A percentile compares a stretch with the other conserved stretches of the same genome.
Conservation (phyloP, 2,888 invertebrate genomes). For the Sminthurides aquaticus region DNA sequence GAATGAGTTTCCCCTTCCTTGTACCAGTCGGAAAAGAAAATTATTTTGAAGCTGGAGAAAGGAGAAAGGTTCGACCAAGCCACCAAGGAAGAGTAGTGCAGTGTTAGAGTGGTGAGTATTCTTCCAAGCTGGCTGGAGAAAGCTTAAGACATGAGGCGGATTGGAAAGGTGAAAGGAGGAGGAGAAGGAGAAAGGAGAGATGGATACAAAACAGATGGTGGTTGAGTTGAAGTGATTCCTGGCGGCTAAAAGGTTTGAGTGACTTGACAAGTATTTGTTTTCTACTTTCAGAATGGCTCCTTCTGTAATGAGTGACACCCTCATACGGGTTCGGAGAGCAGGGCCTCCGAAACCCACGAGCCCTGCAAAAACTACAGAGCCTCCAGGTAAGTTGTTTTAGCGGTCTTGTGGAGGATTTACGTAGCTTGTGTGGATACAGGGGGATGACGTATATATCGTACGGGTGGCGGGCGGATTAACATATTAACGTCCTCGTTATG, state of each 20-base stretch:
- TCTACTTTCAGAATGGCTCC: conserved; percentile 23
- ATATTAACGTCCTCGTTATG: no score
- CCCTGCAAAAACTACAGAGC: conserved; percentile 8
- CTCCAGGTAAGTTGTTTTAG: conserved; percentile 14
- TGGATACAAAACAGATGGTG: background rate
- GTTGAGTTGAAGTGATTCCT: background rate
- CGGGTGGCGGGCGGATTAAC: no score
- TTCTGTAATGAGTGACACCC: conserved; percentile 11
- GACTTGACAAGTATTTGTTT: no score
- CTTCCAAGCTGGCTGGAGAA: background rate
- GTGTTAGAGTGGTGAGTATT: background rate
- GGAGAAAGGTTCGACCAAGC: background rate
- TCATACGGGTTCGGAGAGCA: conserved; percentile 17
- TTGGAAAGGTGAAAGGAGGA: no score
- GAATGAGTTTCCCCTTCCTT: no score
- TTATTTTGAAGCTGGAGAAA: no score
- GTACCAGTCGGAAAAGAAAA: no score
- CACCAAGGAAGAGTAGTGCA: background rate
- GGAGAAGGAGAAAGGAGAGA: no score
- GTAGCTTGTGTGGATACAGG: background rate
- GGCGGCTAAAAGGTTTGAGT: background rate
- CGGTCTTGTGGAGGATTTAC: background rate
- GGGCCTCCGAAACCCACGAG: conserved; percentile 10
- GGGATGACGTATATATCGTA: background rate
- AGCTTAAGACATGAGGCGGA: no score